Evolutionary conservation across 2,113 vertebrate species (phyloP).

Genomic region (Motacilla alba): DNA sequence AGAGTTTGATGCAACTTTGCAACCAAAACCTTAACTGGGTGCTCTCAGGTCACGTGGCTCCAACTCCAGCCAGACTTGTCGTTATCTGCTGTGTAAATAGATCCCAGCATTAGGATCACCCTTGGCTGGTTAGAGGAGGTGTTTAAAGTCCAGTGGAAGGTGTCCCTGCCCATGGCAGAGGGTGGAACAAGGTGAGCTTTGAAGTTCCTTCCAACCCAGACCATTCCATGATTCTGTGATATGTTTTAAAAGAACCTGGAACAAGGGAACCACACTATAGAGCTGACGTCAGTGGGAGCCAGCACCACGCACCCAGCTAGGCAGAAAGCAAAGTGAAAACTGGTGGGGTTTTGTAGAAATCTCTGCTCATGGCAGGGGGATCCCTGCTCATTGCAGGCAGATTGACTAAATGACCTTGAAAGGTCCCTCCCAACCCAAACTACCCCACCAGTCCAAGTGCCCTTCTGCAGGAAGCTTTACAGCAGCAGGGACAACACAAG

Average conservation of each 20-base stretch:
- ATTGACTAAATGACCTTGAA: not conserved
- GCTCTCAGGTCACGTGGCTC: not conserved
- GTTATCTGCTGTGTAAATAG: not conserved
- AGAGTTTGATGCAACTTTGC: not conserved
- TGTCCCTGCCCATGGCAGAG: not conserved
- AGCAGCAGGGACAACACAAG: not conserved
- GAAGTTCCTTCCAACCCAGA: not conserved
- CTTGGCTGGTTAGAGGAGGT: not conserved
- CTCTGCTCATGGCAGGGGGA: not conserved
- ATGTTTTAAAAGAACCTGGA: not conserved
- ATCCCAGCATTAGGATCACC: not conserved
- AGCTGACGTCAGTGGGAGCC: not conserved
- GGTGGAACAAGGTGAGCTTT: not conserved
- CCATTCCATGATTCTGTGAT: not conserved
- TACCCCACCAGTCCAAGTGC: not conserved
- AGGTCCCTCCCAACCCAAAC: not conserved
- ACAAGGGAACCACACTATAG: rapidly evolving
- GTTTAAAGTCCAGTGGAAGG: not conserved
- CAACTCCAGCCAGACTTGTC: not conserved
- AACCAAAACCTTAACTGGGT: not conserved
- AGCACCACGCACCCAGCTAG: not conserved
- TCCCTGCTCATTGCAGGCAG: not conserved
- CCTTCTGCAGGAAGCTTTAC: not conserved
- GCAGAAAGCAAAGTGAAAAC: not conserved
- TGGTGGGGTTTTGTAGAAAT: not conserved